Evolutionary conservation across 2,888 invertebrate genomes (phyloP).

Genomic region (Hemithea aestivaria): DNA sequence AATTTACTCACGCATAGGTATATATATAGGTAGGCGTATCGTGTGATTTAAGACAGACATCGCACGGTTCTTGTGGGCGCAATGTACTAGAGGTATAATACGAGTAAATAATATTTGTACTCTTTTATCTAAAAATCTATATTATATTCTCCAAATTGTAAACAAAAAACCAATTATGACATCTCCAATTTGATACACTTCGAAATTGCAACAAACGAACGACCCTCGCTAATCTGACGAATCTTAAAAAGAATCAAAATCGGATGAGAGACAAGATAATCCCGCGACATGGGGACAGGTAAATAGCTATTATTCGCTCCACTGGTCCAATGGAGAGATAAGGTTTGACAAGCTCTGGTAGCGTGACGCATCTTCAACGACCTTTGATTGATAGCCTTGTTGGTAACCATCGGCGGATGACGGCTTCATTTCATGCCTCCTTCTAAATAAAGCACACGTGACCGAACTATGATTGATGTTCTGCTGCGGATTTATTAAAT

Average conservation of each 20-base stretch:
- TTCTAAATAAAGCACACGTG: constrained; percentile 50
- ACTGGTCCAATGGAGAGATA: constrained; percentile 57
- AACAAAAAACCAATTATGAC: no score
- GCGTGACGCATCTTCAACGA: constrained; percentile 31
- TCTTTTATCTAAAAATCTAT: no score
- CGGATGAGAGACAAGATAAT: constrained; percentile 58
- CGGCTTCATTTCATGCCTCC: constrained; percentile 65
- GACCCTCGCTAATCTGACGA: constrained; percentile 52
- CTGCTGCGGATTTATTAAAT: constrained; percentile 10
- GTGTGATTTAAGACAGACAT: no score
- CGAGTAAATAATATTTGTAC: no score
- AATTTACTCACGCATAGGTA: no score
- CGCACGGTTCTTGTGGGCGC: no score
- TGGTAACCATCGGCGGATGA: constrained; percentile 44
- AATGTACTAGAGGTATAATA: no score
- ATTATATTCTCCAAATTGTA: no score
- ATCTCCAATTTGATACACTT: constrained; percentile 2
- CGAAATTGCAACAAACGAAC: constrained; percentile 30
- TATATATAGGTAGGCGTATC: no score
- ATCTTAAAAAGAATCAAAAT: constrained; percentile 61
- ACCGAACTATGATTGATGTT: constrained; percentile 35
- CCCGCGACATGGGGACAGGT: constrained; percentile 56
- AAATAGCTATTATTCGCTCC: constrained; percentile 77
- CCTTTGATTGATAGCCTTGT: constrained; percentile 64
- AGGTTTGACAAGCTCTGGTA: constrained; percentile 57